These are phyloP conservation scores for Leptestheria dahalacensis DNA, from an alignment of 1,140 invertebrate genomes.

Conservation along the genomic window DNA sequence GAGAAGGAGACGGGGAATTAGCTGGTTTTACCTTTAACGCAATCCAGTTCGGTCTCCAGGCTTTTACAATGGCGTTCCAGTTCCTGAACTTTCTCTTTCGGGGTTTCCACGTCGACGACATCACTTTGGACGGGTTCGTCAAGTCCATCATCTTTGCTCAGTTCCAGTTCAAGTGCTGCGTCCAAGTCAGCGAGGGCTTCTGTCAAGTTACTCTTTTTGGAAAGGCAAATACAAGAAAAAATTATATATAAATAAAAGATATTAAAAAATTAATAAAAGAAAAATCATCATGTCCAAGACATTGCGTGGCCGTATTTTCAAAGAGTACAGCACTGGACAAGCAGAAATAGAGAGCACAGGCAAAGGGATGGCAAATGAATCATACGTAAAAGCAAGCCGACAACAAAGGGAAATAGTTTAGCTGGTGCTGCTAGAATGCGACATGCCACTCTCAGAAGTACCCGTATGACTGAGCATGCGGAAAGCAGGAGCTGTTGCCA, in stretches of 20 bases:
- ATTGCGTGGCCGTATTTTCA: no score
- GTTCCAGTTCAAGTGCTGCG: conserved; percentile 7
- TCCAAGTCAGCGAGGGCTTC: conserved; percentile 3
- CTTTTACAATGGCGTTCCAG: conserved; percentile 21
- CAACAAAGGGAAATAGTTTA: not conserved
- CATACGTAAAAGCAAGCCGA: not conserved
- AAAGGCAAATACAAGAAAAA: not conserved
- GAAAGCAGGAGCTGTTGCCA: not conserved
- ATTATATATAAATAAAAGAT: no score
- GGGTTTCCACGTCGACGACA: not conserved
- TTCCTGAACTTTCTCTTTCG: conserved; percentile 1
- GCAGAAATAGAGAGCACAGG: no score
- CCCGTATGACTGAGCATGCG: not conserved
- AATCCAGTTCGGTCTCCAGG: conserved; percentile 20
- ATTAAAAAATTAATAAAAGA: no score
- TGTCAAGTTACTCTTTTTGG: conserved; percentile 8
- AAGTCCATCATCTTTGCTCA: not conserved
- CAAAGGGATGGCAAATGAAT: no score
- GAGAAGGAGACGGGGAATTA: no score
- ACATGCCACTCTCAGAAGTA: not conserved
- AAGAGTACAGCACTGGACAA: no score
- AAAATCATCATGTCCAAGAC: no score
- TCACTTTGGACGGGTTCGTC: not conserved
- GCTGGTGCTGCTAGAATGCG: not conserved
- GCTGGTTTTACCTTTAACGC: conserved; percentile 17